phyloP scores from a whole-genome alignment of 1,140 invertebrate genomes.

The Hermatobates lingyangjiaoensis region DNA sequence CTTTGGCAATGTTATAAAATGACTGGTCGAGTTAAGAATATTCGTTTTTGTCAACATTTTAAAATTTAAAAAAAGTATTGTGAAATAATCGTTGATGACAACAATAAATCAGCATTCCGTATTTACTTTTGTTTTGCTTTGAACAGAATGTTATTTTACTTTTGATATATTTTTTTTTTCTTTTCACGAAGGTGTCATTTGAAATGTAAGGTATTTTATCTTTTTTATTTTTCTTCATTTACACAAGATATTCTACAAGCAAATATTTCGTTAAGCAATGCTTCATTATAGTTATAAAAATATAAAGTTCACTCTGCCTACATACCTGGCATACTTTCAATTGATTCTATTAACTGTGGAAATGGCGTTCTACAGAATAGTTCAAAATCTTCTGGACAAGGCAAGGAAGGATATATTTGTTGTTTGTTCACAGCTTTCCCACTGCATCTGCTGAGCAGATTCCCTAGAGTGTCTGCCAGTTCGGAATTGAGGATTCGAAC shows the following conservation, averaged over 20 bases:
- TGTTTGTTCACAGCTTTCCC: slow-evolving; percentile 56
- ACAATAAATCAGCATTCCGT: too few relatives aligned
- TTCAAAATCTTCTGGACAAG: slow-evolving; percentile 26
- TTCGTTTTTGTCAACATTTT: too few relatives aligned
- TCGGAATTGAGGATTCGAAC: slow-evolving; percentile 69
- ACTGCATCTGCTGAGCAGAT: slow-evolving; percentile 65
- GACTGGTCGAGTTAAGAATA: too few relatives aligned
- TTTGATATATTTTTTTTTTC: not conserved
- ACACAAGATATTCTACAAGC: slow-evolving; percentile 8
- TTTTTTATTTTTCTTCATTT: slow-evolving; percentile 26
- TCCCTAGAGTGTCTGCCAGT: slow-evolving; percentile 81
- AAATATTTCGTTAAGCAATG: not conserved
- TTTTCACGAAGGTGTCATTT: not conserved
- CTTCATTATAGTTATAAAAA: not conserved
- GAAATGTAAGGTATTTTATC: not conserved
- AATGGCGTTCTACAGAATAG: slow-evolving; percentile 14
- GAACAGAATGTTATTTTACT: not conserved
- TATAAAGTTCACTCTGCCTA: too few relatives aligned
- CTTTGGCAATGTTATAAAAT: too few relatives aligned
- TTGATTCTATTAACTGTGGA: slow-evolving; percentile 5
- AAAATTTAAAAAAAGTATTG: too few relatives aligned
- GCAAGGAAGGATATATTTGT: slow-evolving; percentile 45
- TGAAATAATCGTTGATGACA: too few relatives aligned
- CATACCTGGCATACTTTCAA: slow-evolving; percentile 6
- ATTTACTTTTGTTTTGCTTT: too few relatives aligned